A percentile compares a stretch with the other conserved stretches of the same genome.
These are phyloP conservation scores for Bicyclus anynana DNA, from an alignment of 1,140 invertebrate genomes.

Conservation along the genomic window DNA sequence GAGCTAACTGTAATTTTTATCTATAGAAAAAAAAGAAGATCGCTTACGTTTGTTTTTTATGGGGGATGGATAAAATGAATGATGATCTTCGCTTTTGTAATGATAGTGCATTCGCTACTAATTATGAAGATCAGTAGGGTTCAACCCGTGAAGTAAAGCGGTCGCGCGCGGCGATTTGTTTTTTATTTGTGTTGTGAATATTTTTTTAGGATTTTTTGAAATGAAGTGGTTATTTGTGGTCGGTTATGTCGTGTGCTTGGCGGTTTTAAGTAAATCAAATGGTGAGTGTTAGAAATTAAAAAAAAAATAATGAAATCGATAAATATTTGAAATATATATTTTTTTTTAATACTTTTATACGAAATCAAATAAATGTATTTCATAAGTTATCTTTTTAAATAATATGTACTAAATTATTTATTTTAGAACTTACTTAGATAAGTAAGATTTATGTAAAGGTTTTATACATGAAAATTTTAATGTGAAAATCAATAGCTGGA, in stretches of 20 bases:
- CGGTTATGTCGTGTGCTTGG: conserved; percentile 38
- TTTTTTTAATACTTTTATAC: too few species aligned
- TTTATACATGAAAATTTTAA: too few species aligned
- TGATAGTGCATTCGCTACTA: conserved; percentile 23
- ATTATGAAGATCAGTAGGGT: conserved; percentile 44
- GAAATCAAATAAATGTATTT: too few species aligned
- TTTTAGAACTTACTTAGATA: too few species aligned
- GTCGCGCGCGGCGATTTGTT: conserved; percentile 27
- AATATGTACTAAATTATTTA: too few species aligned
- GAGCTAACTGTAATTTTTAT: not conserved
- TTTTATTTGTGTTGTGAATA: conserved; percentile 42
- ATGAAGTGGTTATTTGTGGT: conserved; percentile 50
- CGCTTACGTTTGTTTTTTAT: conserved; percentile 7
- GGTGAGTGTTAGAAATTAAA: conserved; percentile 28
- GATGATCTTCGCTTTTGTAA: conserved; percentile 8
- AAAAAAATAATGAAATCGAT: not conserved
- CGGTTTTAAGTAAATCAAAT: conserved; percentile 31
- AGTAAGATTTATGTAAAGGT: too few species aligned
- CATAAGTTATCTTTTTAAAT: too few species aligned
- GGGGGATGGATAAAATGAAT: conserved; percentile 19
- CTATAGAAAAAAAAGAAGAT: not conserved
- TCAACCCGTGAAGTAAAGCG: conserved; percentile 26
- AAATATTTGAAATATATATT: not conserved
- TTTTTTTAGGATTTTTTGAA: conserved; percentile 44
- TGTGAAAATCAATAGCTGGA: too few species aligned